Evolutionary conservation across 2,888 invertebrate species (phyloP).

Genomic region (Drosophila villosipedis): DNA sequence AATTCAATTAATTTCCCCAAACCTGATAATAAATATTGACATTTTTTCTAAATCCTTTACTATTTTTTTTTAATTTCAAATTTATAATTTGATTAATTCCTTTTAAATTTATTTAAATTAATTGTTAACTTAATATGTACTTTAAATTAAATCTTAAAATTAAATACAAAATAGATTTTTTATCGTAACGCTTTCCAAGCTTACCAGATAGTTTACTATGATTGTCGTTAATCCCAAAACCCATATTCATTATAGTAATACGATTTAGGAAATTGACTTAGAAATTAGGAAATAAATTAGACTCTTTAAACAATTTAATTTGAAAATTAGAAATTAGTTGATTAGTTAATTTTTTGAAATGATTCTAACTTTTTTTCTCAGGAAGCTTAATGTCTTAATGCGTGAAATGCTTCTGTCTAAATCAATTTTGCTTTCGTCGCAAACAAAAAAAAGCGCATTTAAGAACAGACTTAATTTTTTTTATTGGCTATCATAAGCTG

Average conservation of each 20-base stretch:
- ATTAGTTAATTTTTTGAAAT: neutral
- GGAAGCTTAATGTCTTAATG: neutral
- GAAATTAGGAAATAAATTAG: neutral
- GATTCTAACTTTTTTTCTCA: neutral
- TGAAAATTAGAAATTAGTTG: neutral
- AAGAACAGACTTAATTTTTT: constrained; percentile 39
- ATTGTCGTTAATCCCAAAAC: neutral
- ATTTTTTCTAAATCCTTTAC: neutral
- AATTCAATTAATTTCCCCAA: neutral
- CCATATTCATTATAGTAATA: neutral
- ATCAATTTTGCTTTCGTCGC: constrained; percentile 50
- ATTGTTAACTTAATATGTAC: neutral
- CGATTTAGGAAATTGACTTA: neutral
- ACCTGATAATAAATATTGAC: accelerated
- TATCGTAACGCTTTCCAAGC: neutral
- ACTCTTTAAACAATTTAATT: neutral
- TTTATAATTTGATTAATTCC: neutral
- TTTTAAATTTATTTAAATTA: neutral
- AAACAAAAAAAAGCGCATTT: constrained; percentile 38
- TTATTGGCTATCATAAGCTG: constrained; percentile 65
- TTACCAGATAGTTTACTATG: neutral
- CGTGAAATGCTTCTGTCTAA: constrained; percentile 28
- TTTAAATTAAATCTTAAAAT: neutral
- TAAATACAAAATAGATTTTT: neutral
- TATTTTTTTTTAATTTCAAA: neutral